Evolutionary conservation across 1,140 invertebrate genomes (phyloP).

Genomic region (Drosophila watanabei): DNA sequence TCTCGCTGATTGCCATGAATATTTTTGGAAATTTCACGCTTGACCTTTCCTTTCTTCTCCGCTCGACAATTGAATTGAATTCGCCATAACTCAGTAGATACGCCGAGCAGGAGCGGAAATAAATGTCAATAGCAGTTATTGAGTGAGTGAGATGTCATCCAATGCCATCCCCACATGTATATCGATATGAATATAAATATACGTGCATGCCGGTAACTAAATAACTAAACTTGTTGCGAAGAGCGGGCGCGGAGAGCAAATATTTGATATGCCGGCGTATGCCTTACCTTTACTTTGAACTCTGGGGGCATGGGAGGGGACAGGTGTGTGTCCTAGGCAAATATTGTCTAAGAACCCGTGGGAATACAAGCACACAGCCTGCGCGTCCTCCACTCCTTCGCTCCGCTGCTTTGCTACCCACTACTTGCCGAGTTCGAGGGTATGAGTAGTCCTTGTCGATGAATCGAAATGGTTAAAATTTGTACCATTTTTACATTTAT

Average conservation of each 20-base stretch:
- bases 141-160: conserved; percentile 14
- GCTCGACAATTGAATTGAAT: conserved; percentile 25
- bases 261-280: conserved; percentile 38
- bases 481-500: background rate
- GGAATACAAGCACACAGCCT: conserved; percentile 47
- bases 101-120: conserved; percentile 12
- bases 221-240: conserved; percentile 38
- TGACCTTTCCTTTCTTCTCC: conserved; percentile 30
- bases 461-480: background rate
- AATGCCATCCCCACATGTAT: conserved; percentile 11
- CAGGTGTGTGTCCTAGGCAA: conserved; percentile 41
- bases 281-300: conserved; percentile 49
- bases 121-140: conserved; percentile 33
- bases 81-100: conserved; percentile 7
- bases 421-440: background rate
- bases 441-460: background rate
- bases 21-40: conserved; percentile 35
- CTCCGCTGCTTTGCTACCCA: background rate
- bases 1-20: conserved; percentile 31
- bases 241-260: conserved; percentile 8
- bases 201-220: conserved; percentile 47
- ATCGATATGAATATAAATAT: conserved; percentile 42
- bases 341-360: conserved; percentile 57
- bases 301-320: background rate
- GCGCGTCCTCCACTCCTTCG: background rate